phyloP scores from a whole-genome alignment of 1,140 invertebrate genomes.

The Halesus radiatus region DNA sequence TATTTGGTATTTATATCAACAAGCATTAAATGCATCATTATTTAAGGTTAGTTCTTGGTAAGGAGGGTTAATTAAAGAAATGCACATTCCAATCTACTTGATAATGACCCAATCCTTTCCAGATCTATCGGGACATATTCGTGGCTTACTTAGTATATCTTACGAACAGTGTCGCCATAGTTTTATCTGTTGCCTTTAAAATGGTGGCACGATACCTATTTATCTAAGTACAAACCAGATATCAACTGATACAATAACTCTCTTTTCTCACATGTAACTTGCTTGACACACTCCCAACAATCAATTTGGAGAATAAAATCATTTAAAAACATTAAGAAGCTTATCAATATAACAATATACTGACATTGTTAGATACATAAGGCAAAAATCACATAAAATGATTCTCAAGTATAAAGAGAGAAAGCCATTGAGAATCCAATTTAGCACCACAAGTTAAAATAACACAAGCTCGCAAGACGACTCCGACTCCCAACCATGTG shows the following conservation, averaged over 20 bases:
- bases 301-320: constrained; percentile 29
- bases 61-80: constrained; percentile 14
- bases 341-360: constrained; percentile 34
- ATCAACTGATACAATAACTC: background rate
- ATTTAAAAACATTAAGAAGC: constrained; percentile 32
- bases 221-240: background rate
- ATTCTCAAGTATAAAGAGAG: constrained; percentile 42
- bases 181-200: constrained; percentile 10
- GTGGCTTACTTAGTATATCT: no score
- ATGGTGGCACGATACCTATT: background rate
- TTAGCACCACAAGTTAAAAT: constrained; percentile 41
- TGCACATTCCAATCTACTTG: constrained; percentile 11
- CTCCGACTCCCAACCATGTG: background rate
- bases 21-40: constrained; percentile 43
- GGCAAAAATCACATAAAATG: constrained; percentile 48
- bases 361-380: constrained; percentile 34
- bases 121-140: no score
- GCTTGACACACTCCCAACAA: constrained; percentile 12
- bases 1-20: constrained; percentile 48
- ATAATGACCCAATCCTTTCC: background rate
- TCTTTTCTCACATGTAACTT: background rate
- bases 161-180: background rate
- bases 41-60: constrained; percentile 14
- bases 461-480: constrained; percentile 7
- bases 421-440: constrained; percentile 43